A percentile compares a stretch with the other conserved stretches of the same genome.
Evolutionary conservation across 2,888 invertebrate genomes (phyloP).

Genomic region (Tachina grossa): DNA sequence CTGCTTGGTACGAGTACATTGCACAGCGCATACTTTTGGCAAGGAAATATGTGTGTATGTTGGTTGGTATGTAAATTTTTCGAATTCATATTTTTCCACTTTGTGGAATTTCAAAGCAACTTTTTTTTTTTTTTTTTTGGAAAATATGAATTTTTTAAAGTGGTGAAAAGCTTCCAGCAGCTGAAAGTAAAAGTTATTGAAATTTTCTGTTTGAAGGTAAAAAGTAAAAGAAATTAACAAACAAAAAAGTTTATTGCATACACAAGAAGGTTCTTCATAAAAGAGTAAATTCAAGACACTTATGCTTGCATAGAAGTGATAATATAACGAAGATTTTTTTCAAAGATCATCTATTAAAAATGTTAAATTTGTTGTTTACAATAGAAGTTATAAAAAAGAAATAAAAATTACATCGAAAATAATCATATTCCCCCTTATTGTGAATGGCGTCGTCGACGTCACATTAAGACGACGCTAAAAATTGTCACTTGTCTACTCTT

Average conservation of each 20-base stretch:
- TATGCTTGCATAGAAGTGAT: neutral
- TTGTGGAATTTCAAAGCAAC: conserved; percentile 5
- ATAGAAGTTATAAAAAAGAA: neutral
- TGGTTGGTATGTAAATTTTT: no score
- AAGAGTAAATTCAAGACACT: conserved; percentile 17
- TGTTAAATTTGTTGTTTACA: no score
- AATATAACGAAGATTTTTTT: neutral
- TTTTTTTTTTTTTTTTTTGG: neutral
- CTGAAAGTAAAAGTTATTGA: conserved; percentile 39
- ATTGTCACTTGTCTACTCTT: no score
- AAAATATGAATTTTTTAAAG: conserved; percentile 23
- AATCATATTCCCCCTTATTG: no score
- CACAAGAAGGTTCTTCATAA: conserved; percentile 5
- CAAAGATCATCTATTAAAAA: no score
- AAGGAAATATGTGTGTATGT: no score
- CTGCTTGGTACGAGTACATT: neutral
- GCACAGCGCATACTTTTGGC: neutral
- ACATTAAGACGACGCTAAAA: no score
- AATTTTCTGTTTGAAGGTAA: neutral
- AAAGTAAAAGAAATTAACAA: neutral
- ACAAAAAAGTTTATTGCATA: conserved; percentile 13
- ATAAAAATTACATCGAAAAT: neutral
- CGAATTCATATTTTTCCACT: neutral
- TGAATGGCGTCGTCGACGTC: no score
- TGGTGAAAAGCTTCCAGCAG: neutral